phyloP scores from a whole-genome alignment of 2,113 vertebrate species.

The Cebus imitator region DNA sequence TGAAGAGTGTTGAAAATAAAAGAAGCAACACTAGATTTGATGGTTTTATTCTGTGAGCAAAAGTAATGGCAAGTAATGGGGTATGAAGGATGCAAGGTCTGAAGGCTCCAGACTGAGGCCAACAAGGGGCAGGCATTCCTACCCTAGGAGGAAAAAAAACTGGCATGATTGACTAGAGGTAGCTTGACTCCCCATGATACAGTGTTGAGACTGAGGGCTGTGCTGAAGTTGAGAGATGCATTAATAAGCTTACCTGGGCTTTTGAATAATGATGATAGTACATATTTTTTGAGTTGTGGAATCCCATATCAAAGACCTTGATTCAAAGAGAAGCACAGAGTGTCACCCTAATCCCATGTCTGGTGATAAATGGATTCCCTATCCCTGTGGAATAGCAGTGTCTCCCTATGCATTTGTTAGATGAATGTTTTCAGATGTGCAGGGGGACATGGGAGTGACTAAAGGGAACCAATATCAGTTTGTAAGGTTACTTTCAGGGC shows the following conservation, averaged over 20 bases:
- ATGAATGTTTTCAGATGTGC: neutral
- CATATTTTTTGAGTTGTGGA: neutral
- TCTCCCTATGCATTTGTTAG: neutral
- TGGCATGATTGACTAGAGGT: neutral
- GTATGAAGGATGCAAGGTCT: neutral
- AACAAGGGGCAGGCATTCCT: neutral
- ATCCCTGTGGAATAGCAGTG: neutral
- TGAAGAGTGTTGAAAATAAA: neutral
- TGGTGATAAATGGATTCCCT: neutral
- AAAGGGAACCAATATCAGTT: neutral
- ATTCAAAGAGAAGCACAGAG: neutral
- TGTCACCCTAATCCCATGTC: neutral
- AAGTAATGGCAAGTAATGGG: neutral
- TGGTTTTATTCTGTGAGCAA: conserved; percentile 5
- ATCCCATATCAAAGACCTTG: neutral
- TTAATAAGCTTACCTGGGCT: neutral
- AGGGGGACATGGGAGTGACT: neutral
- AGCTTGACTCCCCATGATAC: neutral
- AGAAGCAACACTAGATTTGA: neutral
- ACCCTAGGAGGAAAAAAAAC: neutral
- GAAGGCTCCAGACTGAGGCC: neutral
- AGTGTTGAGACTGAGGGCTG: neutral
- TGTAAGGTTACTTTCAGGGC: neutral
- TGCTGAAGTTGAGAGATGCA: neutral
- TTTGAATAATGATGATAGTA: neutral